A percentile compares a stretch with the other conserved stretches of the same genome.
Evolutionary conservation across 2,797 vertebrate species (phyloP).

Genomic region (Rallus crepitans): DNA sequence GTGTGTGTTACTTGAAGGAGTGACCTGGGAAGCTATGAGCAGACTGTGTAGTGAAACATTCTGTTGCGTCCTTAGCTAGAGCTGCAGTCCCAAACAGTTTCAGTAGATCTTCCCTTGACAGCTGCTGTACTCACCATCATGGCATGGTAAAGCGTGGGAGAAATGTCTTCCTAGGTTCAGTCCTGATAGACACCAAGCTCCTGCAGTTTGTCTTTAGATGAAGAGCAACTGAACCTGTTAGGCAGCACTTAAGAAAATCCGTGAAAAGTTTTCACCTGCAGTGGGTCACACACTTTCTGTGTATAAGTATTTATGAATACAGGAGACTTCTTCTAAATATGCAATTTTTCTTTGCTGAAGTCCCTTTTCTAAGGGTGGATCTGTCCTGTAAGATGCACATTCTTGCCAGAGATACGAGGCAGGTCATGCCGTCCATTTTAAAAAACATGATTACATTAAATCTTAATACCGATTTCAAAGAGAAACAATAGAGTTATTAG

Average conservation of each 20-base stretch:
- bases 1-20: neutral
- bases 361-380: neutral
- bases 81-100: neutral
- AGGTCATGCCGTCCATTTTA: neutral
- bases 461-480: neutral
- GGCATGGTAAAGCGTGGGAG: neutral
- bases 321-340: neutral
- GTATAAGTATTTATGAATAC: neutral
- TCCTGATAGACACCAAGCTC: neutral
- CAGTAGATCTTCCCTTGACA: neutral
- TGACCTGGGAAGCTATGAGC: neutral
- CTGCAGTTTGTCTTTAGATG: neutral
- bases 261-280: neutral
- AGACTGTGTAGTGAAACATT: rapidly evolving
- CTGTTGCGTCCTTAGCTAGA: neutral
- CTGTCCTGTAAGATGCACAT: neutral
- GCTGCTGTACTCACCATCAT: neutral
- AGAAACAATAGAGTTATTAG: neutral
- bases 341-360: neutral
- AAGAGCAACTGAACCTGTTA: neutral
- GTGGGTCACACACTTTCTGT: neutral
- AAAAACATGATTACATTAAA: neutral
- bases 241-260: neutral
- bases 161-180: neutral
- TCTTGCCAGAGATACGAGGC: neutral